Evolutionary conservation across 2,113 vertebrate species (phyloP), one percentile per base, ranked within the genome.

Genomic region (Clarias batrachus): DNA sequence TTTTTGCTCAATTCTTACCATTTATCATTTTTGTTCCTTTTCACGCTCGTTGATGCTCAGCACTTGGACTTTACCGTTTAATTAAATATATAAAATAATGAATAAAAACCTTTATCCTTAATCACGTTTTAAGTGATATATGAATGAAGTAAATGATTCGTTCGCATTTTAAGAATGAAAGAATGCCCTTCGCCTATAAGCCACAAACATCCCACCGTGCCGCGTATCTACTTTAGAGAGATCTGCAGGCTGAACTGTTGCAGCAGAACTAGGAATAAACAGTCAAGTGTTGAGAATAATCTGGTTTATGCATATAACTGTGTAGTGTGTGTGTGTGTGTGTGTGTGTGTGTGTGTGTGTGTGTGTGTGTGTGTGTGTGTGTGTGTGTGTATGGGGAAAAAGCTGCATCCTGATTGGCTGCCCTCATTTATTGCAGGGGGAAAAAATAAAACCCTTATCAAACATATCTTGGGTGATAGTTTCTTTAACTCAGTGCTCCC

Each of bases 181-280:
- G 57, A 41, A 41, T 41, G 41, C 12, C 78, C 4, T 62, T 81
- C 10, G 17, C 78, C 37, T 56, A 79, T 17, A 57, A 59, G 57
- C 27, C 30, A 81, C 78, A 37, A 37, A 33, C 2, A 63, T 71
- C 59, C n/a, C 30, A 74, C 71, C 57, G 48, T 65, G 30, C 78
- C 78, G 71, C 56, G 2, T 57, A 85, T 33, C 62, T 79, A 68
- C 74, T 79, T 79, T 57, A 62, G 30, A 85, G 19, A 78, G 25
- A 65, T 78, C 74, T 78, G 73, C 74, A 25, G 66, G 27, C 60
- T 85, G 81, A 83, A 70, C 65, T 17, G 41, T 41, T 66, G n/a
- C 59, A 13, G 19, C 13, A 62, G 60, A 48, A 78, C 84, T 91
- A 56, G 91, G 82, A 90, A 88, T 84, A 89, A 84, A 73, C 68